Evolutionary conservation across 2,113 vertebrate genomes (phyloP), one percentile per base, ranked within the genome.

Genomic region (Bubo scandiacus): DNA sequence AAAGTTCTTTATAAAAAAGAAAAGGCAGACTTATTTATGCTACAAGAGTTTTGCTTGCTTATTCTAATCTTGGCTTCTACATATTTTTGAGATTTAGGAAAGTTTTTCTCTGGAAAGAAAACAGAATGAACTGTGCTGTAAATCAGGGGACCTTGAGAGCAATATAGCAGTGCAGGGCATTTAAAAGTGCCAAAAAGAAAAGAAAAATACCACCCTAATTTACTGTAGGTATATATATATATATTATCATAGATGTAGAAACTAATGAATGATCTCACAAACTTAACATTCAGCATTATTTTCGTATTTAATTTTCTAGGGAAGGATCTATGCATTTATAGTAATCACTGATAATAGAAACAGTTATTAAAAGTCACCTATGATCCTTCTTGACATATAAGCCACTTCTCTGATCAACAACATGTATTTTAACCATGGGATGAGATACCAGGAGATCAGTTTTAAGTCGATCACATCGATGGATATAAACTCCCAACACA

Each of bases 341-440:
- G 22, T 23, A 90, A 73, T 29, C 5, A 52, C 0, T 52, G 11
- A 51, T 30, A 65, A 88, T 0, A 78, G n/a, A 70, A 87, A 58
- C 5, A 92, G 45, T 32, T 71, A 79, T 42, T 70, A 93, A n/a
- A 95, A 94, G 65, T 98, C 93, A 99, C 99, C 99, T 98, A 81
- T 99, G 97, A 81, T 99, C 98, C 96, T 99, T 99, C 97, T 98
- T 99, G 92, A 99, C 98, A 66, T 99, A 99, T 40, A 99, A 98
- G 43, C 99, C 99, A 49, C 97, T 99, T 81, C 90, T 96, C 90
- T 99, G 98, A 96, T 99, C 99, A 67, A 99, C 97, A 42, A 99
- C 90, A 25, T 99, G 99, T 94, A 99, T 98, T 98, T 99, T 99
- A 91, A 99, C 99, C 98, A 99, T 98, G 22, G 99, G 99, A 92